phyloP scores from a whole-genome alignment of 2,797 vertebrate species.

The Champsocephalus gunnari region DNA sequence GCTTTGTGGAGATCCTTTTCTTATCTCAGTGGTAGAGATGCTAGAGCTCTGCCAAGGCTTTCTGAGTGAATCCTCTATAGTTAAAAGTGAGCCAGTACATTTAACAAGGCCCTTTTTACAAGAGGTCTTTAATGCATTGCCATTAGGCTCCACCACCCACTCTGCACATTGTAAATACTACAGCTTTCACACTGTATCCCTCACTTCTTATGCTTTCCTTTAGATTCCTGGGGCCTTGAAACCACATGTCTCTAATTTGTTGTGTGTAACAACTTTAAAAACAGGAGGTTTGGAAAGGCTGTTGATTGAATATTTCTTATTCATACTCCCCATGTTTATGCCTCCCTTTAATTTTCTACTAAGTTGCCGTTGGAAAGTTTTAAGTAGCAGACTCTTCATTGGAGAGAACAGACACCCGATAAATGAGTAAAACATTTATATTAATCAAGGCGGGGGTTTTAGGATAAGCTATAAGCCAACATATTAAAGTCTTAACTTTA shows the following conservation, averaged over 20 bases:
- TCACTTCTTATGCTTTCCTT: conserved; percentile 4
- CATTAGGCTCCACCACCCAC: conserved; percentile 50
- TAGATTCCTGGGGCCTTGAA: conserved; percentile 9
- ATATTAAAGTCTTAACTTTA: conserved; percentile 36
- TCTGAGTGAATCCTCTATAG: conserved; percentile 50
- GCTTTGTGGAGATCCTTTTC: conserved; percentile 23
- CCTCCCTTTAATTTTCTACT: not conserved
- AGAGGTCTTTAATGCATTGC: conserved; percentile 41
- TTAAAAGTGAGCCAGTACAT: conserved; percentile 57
- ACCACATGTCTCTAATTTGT: conserved; percentile 1
- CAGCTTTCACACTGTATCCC: not conserved
- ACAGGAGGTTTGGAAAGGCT: not conserved
- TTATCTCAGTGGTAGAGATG: conserved; percentile 6
- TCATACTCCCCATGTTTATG: not conserved
- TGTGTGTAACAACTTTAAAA: not conserved
- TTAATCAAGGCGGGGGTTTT: conserved; percentile 2
- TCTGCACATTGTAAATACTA: conserved; percentile 52
- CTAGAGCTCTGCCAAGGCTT: conserved; percentile 17
- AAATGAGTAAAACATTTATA: not conserved
- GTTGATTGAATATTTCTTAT: not conserved
- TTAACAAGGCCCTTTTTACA: conserved; percentile 50
- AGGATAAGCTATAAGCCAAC: not conserved
- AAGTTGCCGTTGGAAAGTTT: not conserved
- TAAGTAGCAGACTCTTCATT: not conserved
- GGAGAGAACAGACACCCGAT: not conserved